Evolutionary conservation across 2,888 invertebrate genomes (phyloP).

Genomic region (Prostheceraeus crozeri): DNA sequence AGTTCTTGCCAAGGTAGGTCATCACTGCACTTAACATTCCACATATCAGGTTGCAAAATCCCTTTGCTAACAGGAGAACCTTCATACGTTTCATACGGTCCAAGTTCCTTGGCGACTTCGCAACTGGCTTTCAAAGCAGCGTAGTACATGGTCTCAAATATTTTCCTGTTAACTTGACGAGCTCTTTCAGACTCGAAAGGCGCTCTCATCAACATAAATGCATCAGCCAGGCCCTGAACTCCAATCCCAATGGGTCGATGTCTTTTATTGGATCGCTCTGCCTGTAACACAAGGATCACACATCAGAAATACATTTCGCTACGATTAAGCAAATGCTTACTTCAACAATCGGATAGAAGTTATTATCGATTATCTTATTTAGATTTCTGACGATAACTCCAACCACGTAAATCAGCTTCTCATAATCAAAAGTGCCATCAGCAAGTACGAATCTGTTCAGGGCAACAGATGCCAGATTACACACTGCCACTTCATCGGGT

Average conservation of each 20-base stretch:
- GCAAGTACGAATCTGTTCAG: constrained; percentile 80
- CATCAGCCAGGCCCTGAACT: constrained; percentile 91
- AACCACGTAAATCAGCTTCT: constrained; percentile 74
- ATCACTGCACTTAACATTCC: constrained; percentile 69
- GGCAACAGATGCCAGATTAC: constrained; percentile 92
- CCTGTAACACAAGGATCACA: constrained; percentile 51
- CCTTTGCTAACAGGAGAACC: constrained; percentile 90
- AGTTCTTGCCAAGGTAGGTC: constrained; percentile 74
- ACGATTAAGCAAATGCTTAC: constrained; percentile 57
- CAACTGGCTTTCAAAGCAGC: constrained; percentile 92
- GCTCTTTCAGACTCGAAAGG: constrained; percentile 86
- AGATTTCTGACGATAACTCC: constrained; percentile 81
- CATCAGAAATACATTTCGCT: neutral
- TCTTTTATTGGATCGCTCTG: constrained; percentile 70
- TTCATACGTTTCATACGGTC: constrained; percentile 79
- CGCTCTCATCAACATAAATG: constrained; percentile 75
- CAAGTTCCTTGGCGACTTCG: constrained; percentile 75
- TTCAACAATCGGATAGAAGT: constrained; percentile 86
- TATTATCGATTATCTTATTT: constrained; percentile 92
- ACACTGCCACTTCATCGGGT: constrained; percentile 80
- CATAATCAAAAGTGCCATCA: constrained; percentile 75
- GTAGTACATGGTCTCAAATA: constrained; percentile 95
- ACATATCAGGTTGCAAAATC: constrained; percentile 93
- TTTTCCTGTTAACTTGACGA: constrained; percentile 76
- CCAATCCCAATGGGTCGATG: constrained; percentile 72